These are phyloP conservation scores for Huso huso DNA, from an alignment of 2,797 vertebrate species.

Conservation along the genomic window DNA sequence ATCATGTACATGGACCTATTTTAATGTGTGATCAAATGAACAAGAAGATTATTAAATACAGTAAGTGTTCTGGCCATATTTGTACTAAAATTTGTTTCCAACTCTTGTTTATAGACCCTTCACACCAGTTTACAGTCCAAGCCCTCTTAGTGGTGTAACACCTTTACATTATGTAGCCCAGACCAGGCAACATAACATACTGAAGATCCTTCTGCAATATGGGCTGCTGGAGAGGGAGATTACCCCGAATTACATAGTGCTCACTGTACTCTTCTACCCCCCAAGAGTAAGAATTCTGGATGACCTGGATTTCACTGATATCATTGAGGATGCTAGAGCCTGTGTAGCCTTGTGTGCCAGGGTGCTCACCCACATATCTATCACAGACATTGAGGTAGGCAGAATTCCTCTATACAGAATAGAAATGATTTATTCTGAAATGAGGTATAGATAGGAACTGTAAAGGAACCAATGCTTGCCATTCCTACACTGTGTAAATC, in stretches of 20 bases:
- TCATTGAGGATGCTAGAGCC: slow-evolving; percentile 35
- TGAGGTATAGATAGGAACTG: too few species aligned
- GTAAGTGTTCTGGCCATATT: too few species aligned
- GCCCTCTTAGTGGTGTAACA: slow-evolving; percentile 39
- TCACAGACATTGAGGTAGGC: slow-evolving; percentile 40
- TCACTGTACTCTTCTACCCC: slow-evolving; percentile 38
- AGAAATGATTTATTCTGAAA: too few species aligned
- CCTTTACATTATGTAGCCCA: slow-evolving; percentile 42
- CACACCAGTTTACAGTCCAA: slow-evolving; percentile 44
- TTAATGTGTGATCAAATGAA: too few species aligned
- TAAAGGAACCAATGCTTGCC: too few species aligned
- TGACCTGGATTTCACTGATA: slow-evolving; percentile 29
- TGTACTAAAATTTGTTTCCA: too few species aligned
- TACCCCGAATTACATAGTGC: slow-evolving; percentile 32
- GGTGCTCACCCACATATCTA: slow-evolving; percentile 38
- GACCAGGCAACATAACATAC: slow-evolving; percentile 38
- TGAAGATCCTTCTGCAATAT: slow-evolving; percentile 44
- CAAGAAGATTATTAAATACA: too few species aligned
- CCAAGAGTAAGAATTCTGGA: slow-evolving; percentile 36
- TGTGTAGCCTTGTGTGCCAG: slow-evolving; percentile 39
- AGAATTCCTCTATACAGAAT: not conserved
- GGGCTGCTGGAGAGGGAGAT: slow-evolving; percentile 44
- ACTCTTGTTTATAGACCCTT: slow-evolving; percentile 33
- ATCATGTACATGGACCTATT: too few species aligned
- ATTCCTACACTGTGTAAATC: too few species aligned